Base-by-base conservation (phyloP, 2,888 invertebrate species). In the Spatulosminthurus flaviceps region DNA sequence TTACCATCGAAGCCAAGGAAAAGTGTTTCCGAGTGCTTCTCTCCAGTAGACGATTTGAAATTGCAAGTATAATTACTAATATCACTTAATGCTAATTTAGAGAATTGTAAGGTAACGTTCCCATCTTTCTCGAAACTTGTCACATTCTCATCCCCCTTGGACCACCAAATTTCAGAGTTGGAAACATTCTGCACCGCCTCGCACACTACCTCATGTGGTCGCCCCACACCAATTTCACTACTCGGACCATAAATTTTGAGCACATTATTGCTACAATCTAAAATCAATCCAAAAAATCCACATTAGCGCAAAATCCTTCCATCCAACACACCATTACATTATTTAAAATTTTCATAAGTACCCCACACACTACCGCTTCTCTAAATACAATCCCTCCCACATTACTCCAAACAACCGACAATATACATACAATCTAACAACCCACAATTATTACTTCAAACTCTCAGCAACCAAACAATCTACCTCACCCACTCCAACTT, bases 21-120 rank as follows among this genome's bases (percentile, higher is more conserved):
- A 76, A 83, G 79, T 13, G 82, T 70, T 41, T 61, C 71, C 76
- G 69, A 74, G 28, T 77, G 79, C 43, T 66, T 60, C 74, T 51
- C 69, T 61, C 75, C 83, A 43, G 80, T 76, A 1, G 60, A n/a
- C 43, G 79, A 80, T 22, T 34, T 67, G 41, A 89, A 86, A 84
- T 87, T 84, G 87, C 92, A 92, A 24, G 88, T 88, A 86, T 92
- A 93, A 0, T 92, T 91, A 11, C 94, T 95, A 87, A 94, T 94
- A 86, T 94, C 92, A 85, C 92, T 92, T 82, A 91, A 90, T 13
- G 90, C 89, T 0, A 92, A 89, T 85, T 90, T 90, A 0, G 89
- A 87, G 74, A 92, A 89, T 86, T 88, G 88, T 72, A 92, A 88
- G 0, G 90, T 90, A 70, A 91, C 90, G 86, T 91, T 90, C 2